Evolutionary conservation across 2,888 invertebrate genomes (phyloP).

Genomic region (Sturmia bella): DNA sequence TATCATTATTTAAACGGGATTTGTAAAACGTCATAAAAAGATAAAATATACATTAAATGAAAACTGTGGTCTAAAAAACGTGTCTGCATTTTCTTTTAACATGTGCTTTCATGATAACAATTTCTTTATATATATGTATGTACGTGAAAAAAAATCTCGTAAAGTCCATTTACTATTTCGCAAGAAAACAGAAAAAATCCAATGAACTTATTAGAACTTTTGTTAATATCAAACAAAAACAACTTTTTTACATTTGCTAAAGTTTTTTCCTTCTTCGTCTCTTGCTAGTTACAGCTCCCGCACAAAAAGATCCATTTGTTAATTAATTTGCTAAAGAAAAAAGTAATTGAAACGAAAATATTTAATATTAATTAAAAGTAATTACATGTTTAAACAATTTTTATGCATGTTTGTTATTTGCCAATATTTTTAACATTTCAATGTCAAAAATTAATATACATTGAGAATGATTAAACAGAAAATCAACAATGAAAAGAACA

Average conservation of each 20-base stretch:
- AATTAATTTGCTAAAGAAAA: constrained; percentile 48
- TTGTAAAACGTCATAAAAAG: constrained; percentile 7
- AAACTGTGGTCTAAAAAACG: constrained; percentile 47
- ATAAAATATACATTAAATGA: constrained; percentile 37
- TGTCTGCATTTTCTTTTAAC: constrained; percentile 38
- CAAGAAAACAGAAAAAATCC: background rate
- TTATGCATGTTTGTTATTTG: constrained; percentile 43
- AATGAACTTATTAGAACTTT: background rate
- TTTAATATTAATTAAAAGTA: constrained; percentile 14
- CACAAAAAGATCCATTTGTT: constrained; percentile 31
- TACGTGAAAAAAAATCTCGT: no score
- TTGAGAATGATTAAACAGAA: constrained; percentile 3
- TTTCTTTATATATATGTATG: no score
- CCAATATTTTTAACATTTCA: constrained; percentile 47
- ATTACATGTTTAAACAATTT: constrained; percentile 17
- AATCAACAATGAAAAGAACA: constrained; percentile 2
- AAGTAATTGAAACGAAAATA: constrained; percentile 5
- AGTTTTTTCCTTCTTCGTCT: background rate
- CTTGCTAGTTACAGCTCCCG: constrained; percentile 14
- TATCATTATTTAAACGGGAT: constrained; percentile 11
- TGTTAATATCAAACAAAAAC: constrained; percentile 20
- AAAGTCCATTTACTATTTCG: no score
- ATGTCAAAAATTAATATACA: constrained; percentile 32
- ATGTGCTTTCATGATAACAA: no score
- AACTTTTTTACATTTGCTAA: constrained; percentile 15